A percentile compares a stretch with the other conserved stretches of the same genome.
Evolutionary conservation across 2,888 invertebrate genomes (phyloP).

Genomic region (Ormyrus pomaceus): DNA sequence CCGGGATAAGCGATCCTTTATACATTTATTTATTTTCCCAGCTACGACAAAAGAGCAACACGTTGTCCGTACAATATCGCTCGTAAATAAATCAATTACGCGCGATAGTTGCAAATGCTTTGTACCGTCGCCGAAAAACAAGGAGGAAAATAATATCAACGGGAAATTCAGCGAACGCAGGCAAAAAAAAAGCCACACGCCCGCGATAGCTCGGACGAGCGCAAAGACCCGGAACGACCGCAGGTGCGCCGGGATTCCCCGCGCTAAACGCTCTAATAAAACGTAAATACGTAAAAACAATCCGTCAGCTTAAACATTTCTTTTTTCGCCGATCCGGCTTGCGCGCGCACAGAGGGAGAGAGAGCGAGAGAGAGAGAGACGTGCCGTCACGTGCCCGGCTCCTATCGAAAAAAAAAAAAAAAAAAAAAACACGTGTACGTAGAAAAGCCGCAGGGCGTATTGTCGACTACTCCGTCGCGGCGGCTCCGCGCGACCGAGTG

Average conservation of each 20-base stretch:
- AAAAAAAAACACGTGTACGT: constrained; percentile 50
- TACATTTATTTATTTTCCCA: constrained; percentile 26
- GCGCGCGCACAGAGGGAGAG: neutral
- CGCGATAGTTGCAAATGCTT: constrained; percentile 34
- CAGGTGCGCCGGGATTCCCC: neutral
- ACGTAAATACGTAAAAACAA: constrained; percentile 50
- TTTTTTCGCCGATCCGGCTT: neutral
- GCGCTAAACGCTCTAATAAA: constrained; percentile 38
- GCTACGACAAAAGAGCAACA: constrained; percentile 37
- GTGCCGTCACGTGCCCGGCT: neutral
- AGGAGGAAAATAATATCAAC: constrained; percentile 9
- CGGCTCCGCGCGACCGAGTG: constrained; percentile 56
- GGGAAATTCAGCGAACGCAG: neutral
- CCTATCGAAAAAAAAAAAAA: constrained; percentile 15
- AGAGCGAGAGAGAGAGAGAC: too few relatives aligned
- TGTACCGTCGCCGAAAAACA: constrained; percentile 7
- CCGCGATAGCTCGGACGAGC: too few relatives aligned
- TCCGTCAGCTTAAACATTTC: constrained; percentile 50
- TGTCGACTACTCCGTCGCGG: constrained; percentile 21
- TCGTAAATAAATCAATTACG: constrained; percentile 47
- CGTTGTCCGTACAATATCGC: constrained; percentile 37
- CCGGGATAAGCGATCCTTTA: constrained; percentile 5
- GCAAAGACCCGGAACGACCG: neutral
- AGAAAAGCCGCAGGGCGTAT: constrained; percentile 54
- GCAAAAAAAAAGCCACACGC: neutral